These are phyloP conservation scores for Clarias pachynema DNA, from an alignment of 2,797 vertebrate species.

Conservation along the genomic window DNA sequence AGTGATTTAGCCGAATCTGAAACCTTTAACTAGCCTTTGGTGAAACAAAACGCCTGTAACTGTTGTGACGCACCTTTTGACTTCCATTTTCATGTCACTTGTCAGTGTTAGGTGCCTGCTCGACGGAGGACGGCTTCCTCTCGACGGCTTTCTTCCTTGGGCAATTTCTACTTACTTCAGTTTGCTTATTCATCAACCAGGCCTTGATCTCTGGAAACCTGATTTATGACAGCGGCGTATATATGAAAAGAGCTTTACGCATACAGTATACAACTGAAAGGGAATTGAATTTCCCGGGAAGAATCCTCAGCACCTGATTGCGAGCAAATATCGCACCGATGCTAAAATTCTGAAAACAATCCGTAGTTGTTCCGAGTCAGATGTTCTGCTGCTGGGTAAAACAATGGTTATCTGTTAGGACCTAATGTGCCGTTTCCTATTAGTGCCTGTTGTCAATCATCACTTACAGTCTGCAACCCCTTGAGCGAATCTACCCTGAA, in stretches of 20 bases:
- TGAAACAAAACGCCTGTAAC: neutral
- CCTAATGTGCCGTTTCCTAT: conserved; percentile 38
- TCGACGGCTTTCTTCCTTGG: neutral
- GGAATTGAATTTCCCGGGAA: neutral
- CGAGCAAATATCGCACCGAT: neutral
- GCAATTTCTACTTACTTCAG: neutral
- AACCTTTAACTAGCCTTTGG: neutral
- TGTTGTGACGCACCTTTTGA: neutral
- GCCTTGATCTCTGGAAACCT: neutral
- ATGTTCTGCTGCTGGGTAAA: conserved; percentile 31
- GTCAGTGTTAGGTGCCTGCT: neutral
- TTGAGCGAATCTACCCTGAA: neutral
- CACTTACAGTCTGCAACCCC: conserved; percentile 1
- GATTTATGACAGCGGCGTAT: neutral
- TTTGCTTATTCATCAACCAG: neutral
- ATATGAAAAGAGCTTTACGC: neutral
- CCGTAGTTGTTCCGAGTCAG: conserved; percentile 6
- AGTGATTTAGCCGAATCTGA: neutral
- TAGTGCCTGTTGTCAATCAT: neutral
- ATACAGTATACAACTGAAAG: neutral
- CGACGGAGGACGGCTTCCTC: neutral
- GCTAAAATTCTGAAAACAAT: conserved; percentile 7
- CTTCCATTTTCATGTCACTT: conserved; percentile 1
- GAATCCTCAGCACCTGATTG: neutral
- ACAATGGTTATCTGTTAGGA: conserved; percentile 43